A percentile compares a stretch with the other conserved stretches of the same genome.
Conservation (phyloP, 2,888 invertebrate genomes). For the Oscheius sp. region DNA sequence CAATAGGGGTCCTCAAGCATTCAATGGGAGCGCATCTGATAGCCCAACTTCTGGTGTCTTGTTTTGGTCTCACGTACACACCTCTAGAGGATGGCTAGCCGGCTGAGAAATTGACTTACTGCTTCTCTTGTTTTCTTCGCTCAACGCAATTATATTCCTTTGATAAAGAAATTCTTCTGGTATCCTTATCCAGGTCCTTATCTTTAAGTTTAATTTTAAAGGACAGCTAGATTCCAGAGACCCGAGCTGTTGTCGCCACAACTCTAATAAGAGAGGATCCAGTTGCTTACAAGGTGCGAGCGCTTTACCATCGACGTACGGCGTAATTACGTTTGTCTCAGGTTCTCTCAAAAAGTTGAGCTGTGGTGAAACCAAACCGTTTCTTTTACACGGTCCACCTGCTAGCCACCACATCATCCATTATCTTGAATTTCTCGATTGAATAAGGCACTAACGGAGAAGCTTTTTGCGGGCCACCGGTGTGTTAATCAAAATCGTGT, state of each 20-base stretch:
- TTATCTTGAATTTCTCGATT: slow-evolving; percentile 26
- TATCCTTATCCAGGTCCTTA: neutral
- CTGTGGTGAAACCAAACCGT: slow-evolving; percentile 23
- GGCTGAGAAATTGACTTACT: slow-evolving; percentile 16
- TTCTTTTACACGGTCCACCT: slow-evolving; percentile 12
- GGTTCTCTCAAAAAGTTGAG: slow-evolving; percentile 17
- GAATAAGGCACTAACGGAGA: neutral
- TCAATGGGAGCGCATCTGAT: slow-evolving; percentile 26
- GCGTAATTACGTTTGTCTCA: slow-evolving; percentile 24
- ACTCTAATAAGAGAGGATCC: slow-evolving; percentile 30
- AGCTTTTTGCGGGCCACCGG: slow-evolving; percentile 17
- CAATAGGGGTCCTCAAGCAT: slow-evolving; percentile 17
- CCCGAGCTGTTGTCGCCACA: slow-evolving; percentile 17
- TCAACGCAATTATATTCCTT: neutral
- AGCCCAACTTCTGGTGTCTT: slow-evolving; percentile 34
- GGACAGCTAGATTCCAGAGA: neutral
- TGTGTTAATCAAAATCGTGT: slow-evolving; percentile 15
- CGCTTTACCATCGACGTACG: slow-evolving; percentile 31
- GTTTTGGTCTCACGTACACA: slow-evolving; percentile 22
- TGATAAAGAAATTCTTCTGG: neutral
- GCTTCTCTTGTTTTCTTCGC: neutral
- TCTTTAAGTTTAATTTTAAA: neutral
- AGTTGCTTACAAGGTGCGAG: slow-evolving; percentile 37
- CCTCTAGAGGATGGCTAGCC: slow-evolving; percentile 26
- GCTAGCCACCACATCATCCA: neutral